A percentile compares a stretch with the other conserved stretches of the same genome.
phyloP scores from a whole-genome alignment of 2,113 vertebrate species.

The Mus spicilegus region DNA sequence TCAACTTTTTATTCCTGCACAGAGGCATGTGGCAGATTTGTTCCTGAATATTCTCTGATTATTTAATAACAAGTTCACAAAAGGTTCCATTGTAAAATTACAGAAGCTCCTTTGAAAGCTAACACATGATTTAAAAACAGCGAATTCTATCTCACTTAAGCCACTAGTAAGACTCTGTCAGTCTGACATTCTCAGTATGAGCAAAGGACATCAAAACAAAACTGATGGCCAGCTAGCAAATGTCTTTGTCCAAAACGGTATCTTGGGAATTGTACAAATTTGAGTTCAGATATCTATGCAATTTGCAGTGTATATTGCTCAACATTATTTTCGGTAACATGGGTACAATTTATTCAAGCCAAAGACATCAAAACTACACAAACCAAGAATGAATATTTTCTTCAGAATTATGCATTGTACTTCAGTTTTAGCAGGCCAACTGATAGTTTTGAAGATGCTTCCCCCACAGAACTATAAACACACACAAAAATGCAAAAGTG shows the following conservation, averaged over 20 bases:
- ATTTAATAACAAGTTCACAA: conserved; percentile 79
- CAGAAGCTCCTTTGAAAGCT: conserved; percentile 48
- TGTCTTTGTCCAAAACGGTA: conserved; percentile 14
- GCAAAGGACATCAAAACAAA: conserved; percentile 38
- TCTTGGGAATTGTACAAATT: conserved; percentile 5
- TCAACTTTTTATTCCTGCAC: conserved; percentile 86
- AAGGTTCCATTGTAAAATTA: conserved; percentile 74
- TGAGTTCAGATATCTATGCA: conserved; percentile 48
- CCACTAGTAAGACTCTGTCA: conserved; percentile 47
- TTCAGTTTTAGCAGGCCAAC: conserved; percentile 45
- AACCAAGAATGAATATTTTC: conserved; percentile 54
- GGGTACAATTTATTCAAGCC: conserved; percentile 58
- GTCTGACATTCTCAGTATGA: conserved; percentile 49
- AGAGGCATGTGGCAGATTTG: conserved; percentile 86
- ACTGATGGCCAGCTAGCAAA: conserved; percentile 59
- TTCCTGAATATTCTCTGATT: conserved; percentile 83
- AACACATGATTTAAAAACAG: conserved; percentile 55
- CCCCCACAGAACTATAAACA: conserved; percentile 48
- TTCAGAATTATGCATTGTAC: conserved; percentile 41
- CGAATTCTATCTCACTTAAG: conserved; percentile 69
- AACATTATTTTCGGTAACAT: conserved; percentile 42
- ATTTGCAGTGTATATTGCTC: conserved; percentile 39
- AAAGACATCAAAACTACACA: conserved; percentile 54
- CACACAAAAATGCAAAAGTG: conserved; percentile 4
- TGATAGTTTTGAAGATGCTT: conserved; percentile 35